Evolutionary conservation across 2,113 vertebrate genomes (phyloP), one percentile per base, ranked within the genome.

Genomic region (Ahaetulla prasina): DNA sequence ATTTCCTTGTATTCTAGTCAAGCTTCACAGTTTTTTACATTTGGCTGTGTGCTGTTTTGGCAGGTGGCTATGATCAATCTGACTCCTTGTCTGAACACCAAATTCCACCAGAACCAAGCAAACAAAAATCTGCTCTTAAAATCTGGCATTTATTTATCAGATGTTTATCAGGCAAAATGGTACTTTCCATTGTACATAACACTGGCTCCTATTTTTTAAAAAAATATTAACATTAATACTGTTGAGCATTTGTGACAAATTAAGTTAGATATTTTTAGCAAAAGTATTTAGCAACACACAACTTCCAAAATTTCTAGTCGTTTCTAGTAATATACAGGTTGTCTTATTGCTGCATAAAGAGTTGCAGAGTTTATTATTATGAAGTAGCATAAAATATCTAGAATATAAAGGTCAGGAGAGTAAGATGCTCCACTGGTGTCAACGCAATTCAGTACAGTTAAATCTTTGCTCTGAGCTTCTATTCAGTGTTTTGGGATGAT

Each of bases 1-100:
- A 93, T 96, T 97, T 96, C 94, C 96, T 96, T 95, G 92, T 91
- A 50, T 96, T 94, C 94, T 95, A 92, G 96, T 96, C 94, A 95
- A 95, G 93, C 95, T 93, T 97, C 93, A 90, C 94, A 93, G 55
- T 94, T 96, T 96, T 96, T 95, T 95, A 92, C 87, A 91, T 95
- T 94, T 95, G 92, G 94, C 91, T 93, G 93, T 96, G 93, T 95
- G 87, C 93, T 84, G 52, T 95, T 91, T 95, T 16, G 25, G 47
- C 39, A 23, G 22, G 90, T 27, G 12, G 10, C 49, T 39, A 4
- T 91, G 96, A 95, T 93, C 80, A 89, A 90, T 94, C 95, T 93
- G 3, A 96, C 93, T 95, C 94, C 95, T 96, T 95, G 96, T 95
- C 93, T 94, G 80, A 92, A 94, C 68, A 91, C 18, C 4, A 35